Conservation (phyloP, 2,113 vertebrate species). For the Sorex araneus region DNA sequence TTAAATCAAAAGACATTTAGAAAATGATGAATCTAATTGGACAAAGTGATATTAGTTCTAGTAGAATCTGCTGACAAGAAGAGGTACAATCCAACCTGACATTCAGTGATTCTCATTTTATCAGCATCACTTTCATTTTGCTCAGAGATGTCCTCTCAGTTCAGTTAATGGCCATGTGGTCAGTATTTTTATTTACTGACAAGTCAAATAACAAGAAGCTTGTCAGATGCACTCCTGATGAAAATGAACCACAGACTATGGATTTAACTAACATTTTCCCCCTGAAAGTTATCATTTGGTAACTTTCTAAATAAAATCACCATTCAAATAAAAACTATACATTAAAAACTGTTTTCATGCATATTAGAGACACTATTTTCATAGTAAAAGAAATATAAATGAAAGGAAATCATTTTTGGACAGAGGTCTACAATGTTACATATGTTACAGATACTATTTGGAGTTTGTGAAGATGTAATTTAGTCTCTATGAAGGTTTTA, state of each 20-base stretch:
- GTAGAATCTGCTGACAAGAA: neutral
- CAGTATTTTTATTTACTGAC: constrained; percentile 40
- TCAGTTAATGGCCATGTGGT: constrained; percentile 29
- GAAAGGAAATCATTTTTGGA: too few species aligned
- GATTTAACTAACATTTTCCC: neutral
- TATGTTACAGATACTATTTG: neutral
- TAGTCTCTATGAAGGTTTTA: neutral
- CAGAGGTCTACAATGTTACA: too few species aligned
- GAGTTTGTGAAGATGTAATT: neutral
- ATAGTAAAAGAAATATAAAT: too few species aligned
- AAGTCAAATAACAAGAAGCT: constrained; percentile 55
- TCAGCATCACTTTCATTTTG: fast-evolving
- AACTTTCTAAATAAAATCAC: neutral
- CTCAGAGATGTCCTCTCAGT: neutral
- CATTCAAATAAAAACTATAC: neutral
- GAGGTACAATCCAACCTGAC: neutral
- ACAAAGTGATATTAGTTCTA: neutral
- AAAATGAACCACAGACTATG: constrained; percentile 35
- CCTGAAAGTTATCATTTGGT: neutral
- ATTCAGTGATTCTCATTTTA: neutral
- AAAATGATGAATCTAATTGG: neutral
- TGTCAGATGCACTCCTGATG: constrained; percentile 47
- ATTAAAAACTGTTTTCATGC: neutral
- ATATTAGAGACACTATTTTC: too few species aligned
- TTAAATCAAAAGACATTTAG: neutral